Evolutionary conservation across 2,888 invertebrate species (phyloP), one percentile per base, ranked within the genome.

Genomic region (Drosophila tanythrix): DNA sequence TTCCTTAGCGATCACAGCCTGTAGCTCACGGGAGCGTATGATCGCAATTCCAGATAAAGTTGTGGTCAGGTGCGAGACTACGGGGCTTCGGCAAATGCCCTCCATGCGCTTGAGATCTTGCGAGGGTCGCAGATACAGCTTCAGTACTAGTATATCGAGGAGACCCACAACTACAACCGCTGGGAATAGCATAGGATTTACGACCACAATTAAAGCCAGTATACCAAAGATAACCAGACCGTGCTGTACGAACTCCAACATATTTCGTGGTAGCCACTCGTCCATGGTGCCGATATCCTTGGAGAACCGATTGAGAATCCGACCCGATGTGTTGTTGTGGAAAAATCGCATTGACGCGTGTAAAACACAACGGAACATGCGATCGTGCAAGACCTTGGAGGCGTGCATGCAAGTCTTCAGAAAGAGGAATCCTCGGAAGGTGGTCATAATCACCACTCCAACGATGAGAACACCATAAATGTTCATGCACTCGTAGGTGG

Each of bases 21-120:
- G 95, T 2, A 96, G 96, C 27, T 95, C 94, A 4, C 96, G 95
- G 0, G 98, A 96, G 72, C 99, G 94, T 69, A 99, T 98, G 0
- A 98, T 98, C 40, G 96, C 95, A 36, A 99, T 94, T 2, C 98
- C 99, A 70, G 96, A 95, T 10, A 99, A 93, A 0, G 97, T 96
- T 2, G 98, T 96, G 18, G 96, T 96, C 82, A 98, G 95, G 92
- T 98, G 97, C 0, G 97, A 97, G 92, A 98, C 98, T 0, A 98
- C 96, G 0, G 99, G 98, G 92, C 98, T 97, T 72, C 97, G 95
- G 60, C 95, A 95, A 70, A 95, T 95, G 80, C 95, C 95, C 90
- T 96, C 96, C 80, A 96, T 93, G 69, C 95, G 94, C 91, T 95
- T 97, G 0, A 97, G 94, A 89, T 96, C 96, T 83, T 96, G 95